A percentile compares a stretch with the other conserved stretches of the same genome.
phyloP scores from a whole-genome alignment of 1,140 invertebrate genomes.

The Drosophila fuyamai region DNA sequence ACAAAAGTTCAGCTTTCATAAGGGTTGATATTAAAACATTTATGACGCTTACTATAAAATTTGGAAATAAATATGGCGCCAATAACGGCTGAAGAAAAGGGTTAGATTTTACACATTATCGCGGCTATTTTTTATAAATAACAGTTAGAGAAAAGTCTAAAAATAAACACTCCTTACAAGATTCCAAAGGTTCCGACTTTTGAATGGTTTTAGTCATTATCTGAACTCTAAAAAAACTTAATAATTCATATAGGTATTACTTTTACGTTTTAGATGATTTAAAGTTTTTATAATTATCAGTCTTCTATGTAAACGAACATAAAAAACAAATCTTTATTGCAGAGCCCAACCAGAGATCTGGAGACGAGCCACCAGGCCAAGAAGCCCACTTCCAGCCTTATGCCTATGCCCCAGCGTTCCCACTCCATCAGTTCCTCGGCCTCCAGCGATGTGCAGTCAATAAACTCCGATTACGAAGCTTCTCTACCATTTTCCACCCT shows the following conservation, averaged over 20 bases:
- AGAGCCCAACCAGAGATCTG: conserved; percentile 38
- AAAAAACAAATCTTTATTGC: neutral
- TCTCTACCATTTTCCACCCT: conserved; percentile 49
- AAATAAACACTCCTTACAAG: too few relatives aligned
- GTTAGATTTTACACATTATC: too few relatives aligned
- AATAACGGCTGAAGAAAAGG: too few relatives aligned
- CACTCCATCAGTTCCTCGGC: conserved; percentile 78
- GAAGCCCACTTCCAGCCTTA: conserved; percentile 39
- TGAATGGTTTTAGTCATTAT: too few relatives aligned
- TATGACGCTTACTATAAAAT: neutral
- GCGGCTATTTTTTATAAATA: too few relatives aligned
- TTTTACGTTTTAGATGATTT: too few relatives aligned
- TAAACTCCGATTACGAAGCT: conserved; percentile 66
- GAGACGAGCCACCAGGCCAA: conserved; percentile 13
- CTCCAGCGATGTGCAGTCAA: conserved; percentile 73
- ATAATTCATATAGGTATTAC: too few relatives aligned
- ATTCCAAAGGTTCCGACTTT: too few relatives aligned
- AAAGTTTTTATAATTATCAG: too few relatives aligned
- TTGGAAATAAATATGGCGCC: neutral
- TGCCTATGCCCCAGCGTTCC: conserved; percentile 71
- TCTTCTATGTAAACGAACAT: neutral
- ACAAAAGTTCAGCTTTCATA: conserved; percentile 1
- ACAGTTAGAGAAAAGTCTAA: too few relatives aligned
- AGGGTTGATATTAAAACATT: neutral
- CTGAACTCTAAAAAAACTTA: too few relatives aligned